These are phyloP conservation scores for Glossosoma conforme DNA, from an alignment of 1,140 invertebrate genomes.

Conservation along the genomic window DNA sequence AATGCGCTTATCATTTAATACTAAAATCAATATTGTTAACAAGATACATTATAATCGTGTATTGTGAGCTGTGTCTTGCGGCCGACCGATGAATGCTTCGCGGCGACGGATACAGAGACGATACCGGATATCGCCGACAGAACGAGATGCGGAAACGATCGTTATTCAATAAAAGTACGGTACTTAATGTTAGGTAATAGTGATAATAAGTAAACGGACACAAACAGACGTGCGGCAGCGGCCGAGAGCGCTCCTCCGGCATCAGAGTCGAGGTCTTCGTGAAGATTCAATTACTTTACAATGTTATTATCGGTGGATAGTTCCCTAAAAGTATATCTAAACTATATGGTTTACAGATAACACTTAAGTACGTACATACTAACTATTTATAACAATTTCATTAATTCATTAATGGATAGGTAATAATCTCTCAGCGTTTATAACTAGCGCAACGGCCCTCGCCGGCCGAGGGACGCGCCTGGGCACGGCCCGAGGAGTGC, in stretches of 20 bases:
- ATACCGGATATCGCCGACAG: conserved; percentile 18
- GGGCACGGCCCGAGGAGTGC: too few species aligned
- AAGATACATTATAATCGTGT: conserved; percentile 24
- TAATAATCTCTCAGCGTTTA: conserved; percentile 34
- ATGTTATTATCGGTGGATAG: conserved; percentile 28
- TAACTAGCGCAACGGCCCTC: conserved; percentile 37
- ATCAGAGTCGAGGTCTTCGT: conserved; percentile 14
- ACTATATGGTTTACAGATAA: conserved; percentile 43
- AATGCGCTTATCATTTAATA: conserved; percentile 22
- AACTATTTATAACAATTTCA: conserved; percentile 39
- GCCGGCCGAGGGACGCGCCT: conserved; percentile 22
- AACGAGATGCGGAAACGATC: conserved; percentile 24
- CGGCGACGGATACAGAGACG: conserved; percentile 18
- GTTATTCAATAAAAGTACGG: conserved; percentile 24
- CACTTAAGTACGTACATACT: conserved; percentile 38
- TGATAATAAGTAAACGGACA: conserved; percentile 19
- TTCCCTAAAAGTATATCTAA: conserved; percentile 34
- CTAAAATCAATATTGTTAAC: conserved; percentile 23
- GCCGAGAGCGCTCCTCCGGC: conserved; percentile 7
- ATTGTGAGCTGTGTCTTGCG: conserved; percentile 24
- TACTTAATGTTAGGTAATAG: conserved; percentile 20
- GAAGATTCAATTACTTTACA: conserved; percentile 28
- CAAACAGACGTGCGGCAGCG: conserved; percentile 4
- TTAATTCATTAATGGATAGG: conserved; percentile 36
- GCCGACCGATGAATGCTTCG: conserved; percentile 15